These are phyloP conservation scores for Glomeris maerens DNA, from an alignment of 1,140 invertebrate genomes.

Conservation along the genomic window DNA sequence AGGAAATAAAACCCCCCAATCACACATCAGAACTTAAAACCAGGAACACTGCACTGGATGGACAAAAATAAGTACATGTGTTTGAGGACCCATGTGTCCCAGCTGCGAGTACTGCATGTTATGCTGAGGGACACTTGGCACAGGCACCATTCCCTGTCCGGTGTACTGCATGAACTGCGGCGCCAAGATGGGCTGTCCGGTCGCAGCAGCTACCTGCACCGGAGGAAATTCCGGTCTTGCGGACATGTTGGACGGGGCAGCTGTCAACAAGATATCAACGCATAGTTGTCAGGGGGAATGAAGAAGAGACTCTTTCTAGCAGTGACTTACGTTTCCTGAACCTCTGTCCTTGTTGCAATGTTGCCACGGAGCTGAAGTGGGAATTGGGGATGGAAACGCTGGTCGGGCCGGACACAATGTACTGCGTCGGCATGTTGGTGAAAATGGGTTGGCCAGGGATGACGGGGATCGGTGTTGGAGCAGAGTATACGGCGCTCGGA, in stretches of 20 bases:
- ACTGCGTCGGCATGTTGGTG: not conserved
- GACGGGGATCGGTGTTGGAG: slow-evolving; percentile 6
- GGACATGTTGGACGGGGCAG: slow-evolving; percentile 23
- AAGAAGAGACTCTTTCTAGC: too few species aligned
- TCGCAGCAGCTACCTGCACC: slow-evolving; percentile 57
- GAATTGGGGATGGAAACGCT: slow-evolving; percentile 27
- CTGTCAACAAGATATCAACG: not conserved
- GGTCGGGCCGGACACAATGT: slow-evolving; percentile 5
- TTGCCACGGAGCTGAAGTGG: slow-evolving; percentile 27
- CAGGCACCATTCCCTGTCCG: slow-evolving; percentile 12
- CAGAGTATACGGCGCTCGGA: slow-evolving; percentile 31
- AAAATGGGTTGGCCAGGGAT: slow-evolving; percentile 4
- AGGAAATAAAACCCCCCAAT: not conserved
- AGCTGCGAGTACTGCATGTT: slow-evolving; percentile 17
- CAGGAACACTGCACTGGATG: slow-evolving; percentile 3
- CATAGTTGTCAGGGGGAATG: too few species aligned
- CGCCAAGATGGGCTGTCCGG: slow-evolving; percentile 65
- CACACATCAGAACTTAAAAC: not conserved
- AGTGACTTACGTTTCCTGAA: slow-evolving; percentile 21
- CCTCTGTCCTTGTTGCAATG: slow-evolving; percentile 19
- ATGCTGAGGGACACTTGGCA: slow-evolving; percentile 8
- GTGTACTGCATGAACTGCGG: slow-evolving; percentile 13
- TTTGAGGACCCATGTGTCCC: slow-evolving; percentile 15
- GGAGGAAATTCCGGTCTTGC: slow-evolving; percentile 46
- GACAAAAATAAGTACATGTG: slow-evolving; percentile 15